Conservation (phyloP, 2,113 vertebrate genomes). For the Esox niger region DNA sequence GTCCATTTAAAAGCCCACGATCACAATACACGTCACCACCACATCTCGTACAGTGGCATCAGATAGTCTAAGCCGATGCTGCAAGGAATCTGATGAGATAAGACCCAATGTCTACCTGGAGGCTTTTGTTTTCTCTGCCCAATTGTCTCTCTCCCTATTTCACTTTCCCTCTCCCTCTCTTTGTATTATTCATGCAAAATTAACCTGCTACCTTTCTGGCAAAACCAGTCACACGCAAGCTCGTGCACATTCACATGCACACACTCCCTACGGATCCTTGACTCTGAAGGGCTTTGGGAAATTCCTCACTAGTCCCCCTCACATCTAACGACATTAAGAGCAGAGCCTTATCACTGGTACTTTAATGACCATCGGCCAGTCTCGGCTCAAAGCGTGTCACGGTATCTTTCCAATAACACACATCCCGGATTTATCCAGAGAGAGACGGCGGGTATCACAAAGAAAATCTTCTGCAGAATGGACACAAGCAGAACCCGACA, state of each 20-base stretch:
- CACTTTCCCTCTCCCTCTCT: slow-evolving; percentile 34
- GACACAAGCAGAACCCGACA: no score
- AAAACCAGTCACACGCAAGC: slow-evolving; percentile 21
- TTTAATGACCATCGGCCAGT: slow-evolving; percentile 29
- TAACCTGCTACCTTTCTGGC: slow-evolving; percentile 65
- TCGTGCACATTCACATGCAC: slow-evolving; percentile 57
- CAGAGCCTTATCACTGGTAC: slow-evolving; percentile 51
- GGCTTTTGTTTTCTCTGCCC: background rate
- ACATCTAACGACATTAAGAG: slow-evolving; percentile 46
- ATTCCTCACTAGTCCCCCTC: slow-evolving; percentile 46
- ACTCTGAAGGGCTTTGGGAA: slow-evolving; percentile 65
- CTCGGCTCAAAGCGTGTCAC: background rate
- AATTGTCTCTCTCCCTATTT: slow-evolving; percentile 13
- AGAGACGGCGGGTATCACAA: background rate
- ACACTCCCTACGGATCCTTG: slow-evolving; percentile 68
- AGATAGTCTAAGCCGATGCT: background rate
- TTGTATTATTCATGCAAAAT: slow-evolving; percentile 75
- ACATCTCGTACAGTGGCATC: background rate
- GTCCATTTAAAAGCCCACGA: no score
- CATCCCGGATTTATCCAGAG: background rate
- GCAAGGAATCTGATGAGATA: background rate
- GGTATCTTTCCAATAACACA: slow-evolving; percentile 18
- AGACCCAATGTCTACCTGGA: background rate
- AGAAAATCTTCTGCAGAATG: background rate
- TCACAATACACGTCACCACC: no score